These are phyloP conservation scores for Paramacrobiotus metropolitanus DNA, from an alignment of 1,140 invertebrate genomes.

Conservation along the genomic window DNA sequence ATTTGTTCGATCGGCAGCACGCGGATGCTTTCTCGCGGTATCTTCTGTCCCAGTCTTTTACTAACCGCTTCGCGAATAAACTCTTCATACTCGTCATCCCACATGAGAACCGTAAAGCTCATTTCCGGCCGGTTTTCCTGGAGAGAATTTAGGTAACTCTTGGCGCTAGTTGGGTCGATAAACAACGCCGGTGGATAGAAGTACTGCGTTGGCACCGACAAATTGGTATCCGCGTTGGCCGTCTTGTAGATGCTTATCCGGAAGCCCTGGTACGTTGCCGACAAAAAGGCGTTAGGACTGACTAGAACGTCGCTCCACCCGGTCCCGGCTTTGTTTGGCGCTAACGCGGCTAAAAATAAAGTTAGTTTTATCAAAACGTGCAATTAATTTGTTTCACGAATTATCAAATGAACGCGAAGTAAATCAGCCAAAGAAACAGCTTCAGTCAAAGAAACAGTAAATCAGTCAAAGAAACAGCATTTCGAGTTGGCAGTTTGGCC, in stretches of 20 bases:
- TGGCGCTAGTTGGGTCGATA: not conserved
- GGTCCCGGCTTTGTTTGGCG: too few relatives aligned
- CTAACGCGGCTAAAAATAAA: too few relatives aligned
- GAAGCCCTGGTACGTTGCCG: not conserved
- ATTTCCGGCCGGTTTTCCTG: not conserved
- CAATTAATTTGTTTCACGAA: too few relatives aligned
- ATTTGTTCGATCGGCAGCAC: not conserved
- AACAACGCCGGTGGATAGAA: not conserved
- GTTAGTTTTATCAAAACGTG: too few relatives aligned
- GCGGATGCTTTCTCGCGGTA: not conserved
- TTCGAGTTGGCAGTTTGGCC: too few relatives aligned
- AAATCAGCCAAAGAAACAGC: too few relatives aligned
- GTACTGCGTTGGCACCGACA: too few relatives aligned
- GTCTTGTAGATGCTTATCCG: not conserved
- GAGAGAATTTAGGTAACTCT: not conserved
- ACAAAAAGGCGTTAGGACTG: not conserved
- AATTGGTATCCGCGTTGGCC: not conserved
- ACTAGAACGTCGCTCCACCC: not conserved
- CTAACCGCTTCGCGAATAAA: not conserved
- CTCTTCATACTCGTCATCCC: not conserved
- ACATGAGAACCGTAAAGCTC: not conserved
- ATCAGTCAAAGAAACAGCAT: too few relatives aligned
- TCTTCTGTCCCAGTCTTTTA: not conserved
- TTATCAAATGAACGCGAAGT: too few relatives aligned
- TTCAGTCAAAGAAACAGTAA: too few relatives aligned